Base-by-base conservation (phyloP, 2,888 invertebrate species). In the Polyommatus iphigenia region DNA sequence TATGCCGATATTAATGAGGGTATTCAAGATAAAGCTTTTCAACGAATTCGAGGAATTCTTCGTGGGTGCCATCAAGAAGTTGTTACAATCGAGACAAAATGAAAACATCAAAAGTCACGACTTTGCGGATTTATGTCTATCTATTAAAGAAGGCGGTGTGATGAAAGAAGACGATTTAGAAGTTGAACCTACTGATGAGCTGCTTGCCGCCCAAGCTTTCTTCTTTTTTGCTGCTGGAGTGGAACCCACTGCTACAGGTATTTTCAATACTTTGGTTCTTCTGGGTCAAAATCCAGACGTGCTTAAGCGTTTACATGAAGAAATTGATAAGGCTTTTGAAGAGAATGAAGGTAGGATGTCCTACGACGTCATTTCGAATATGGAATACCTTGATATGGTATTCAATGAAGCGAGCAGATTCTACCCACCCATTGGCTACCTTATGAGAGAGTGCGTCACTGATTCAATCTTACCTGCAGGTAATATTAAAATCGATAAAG, bases 221-320 rank as follows among this genome's bases (percentile, higher is more conserved):
- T 87, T 91, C 79, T 91, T 90, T 82, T 89, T 88, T 76, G 81
- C 83, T 57, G 92, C 90, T 71, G 92, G 92, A 0, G 88, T 89
- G 3, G 91, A 91, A 57, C 89, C 91, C 0, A 85, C 88, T 2
- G 88, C 91, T 0, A 85, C 86, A 6, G 83, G 85, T 1, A 84
- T 91, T 78, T 87, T 86, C 78, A 32, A 72, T 4, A 10, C 41
- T 13, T 41, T 32, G 10, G 20, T 72, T 18, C 36, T 41, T 10
- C 8, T 72, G 8, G 72, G 72, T 2, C 72, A 36, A 72, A 36
- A 72, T 72, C 72, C 72, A 36, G 41, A 72, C 5, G n/a, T 72
- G 10, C 72, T 72, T 20, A 29, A 71, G 36, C 71, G 36, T 18
- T 36, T 71, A 18, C 36, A 71, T 32, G 71, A 41, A 7, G 72